Evolutionary conservation across 2,797 vertebrate species (phyloP), one percentile per base, ranked within the genome.

Genomic region (Myripristis murdjan): DNA sequence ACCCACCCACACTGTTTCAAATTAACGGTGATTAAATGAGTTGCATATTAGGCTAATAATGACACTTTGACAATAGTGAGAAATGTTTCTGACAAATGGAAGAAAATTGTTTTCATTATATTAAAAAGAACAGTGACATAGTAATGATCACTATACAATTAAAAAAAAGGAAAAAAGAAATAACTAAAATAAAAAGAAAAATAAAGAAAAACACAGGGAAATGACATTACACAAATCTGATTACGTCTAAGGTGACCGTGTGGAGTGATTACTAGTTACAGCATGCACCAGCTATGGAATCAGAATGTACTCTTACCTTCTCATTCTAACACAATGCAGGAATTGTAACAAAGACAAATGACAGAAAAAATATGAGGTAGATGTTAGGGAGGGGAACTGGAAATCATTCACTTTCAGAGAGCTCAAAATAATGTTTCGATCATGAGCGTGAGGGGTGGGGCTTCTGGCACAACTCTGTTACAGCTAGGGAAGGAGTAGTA

Each of bases 261-360:
- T 89, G 83, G 77, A 73, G 90, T 91, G 84, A 93, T 87, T 87
- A 92, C 91, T 91, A 92, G 78, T 90, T 88, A 92, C 89, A 94
- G 95, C 97, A 97, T 97, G 97, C 96, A 97, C 93, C 94, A 95
- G 94, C 93, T 94, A 95, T 94, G 94, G 95, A 94, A 95, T 93
- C 95, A 95, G 92, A 97, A 96, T 93, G 94, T 93, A 93, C 89
- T 95, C 98, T 99, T 99, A 99, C 98, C 98, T 99, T 99, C 94
- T 99, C 98, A 99, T 99, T 99, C 98, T 99, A 99, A 98, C 95
- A 97, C 94, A 97, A 96, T 98, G 97, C 97, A 97, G 97, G 97
- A 96, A 97, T 97, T 97, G 97, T 95, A 98, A 97, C 93, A 96
- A 94, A 94, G 96, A 98, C 95, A 98, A 97, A 95, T 96, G 95